Evolutionary conservation across 2,113 vertebrate species (phyloP), one percentile per base, ranked within the genome.

Genomic region (Danionella cerebrum): DNA sequence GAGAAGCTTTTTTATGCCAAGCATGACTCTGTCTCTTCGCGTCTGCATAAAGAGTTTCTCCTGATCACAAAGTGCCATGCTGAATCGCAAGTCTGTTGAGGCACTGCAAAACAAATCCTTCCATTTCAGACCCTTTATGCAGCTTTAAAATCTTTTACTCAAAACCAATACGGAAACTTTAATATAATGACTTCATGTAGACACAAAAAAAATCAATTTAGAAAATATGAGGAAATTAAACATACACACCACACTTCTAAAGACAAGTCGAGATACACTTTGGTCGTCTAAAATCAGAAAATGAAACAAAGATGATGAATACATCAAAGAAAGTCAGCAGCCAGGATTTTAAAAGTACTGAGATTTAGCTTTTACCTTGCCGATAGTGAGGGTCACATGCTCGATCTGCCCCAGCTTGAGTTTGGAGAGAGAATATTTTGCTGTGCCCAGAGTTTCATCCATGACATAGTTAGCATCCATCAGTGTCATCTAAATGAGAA

Each of bases 381-480:
- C 95, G 65, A 98, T 93, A 64, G 83, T 81, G 71, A 98, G 89
- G 19, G 83, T 78, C 75, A 96, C 85, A 19, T 81, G 88, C 77
- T 89, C 91, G 69, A 83, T 88, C 76, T 93, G 90, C 52, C 92
- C 94, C 35, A 93, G 73, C 69, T 84, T 88, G 75, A 97, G 82
- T 18, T 89, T 84, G 24, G 84, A 85, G 50, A 97, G 78, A 22
- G 86, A 83, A 73, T 92, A 96, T 0, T 86, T 88, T 3, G 90
- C 81, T 0, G 90, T 93, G 41, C 96, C 96, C 29, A 99, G 88
- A 10, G 92, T 97, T 81, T 98, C 93, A 16, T 99, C 96, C 92
- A 96, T 96, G 68, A 96, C 89, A 0, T 97, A 97, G 83, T 97
- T 99, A 72, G 94, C 95, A 70, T 99, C 96, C 96, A 96, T 96